Percentiles rank a stretch among this genome's conserved stretches.
Evolutionary conservation across 2,797 vertebrate species (phyloP).

Genomic region (Brachymystax lenok): DNA sequence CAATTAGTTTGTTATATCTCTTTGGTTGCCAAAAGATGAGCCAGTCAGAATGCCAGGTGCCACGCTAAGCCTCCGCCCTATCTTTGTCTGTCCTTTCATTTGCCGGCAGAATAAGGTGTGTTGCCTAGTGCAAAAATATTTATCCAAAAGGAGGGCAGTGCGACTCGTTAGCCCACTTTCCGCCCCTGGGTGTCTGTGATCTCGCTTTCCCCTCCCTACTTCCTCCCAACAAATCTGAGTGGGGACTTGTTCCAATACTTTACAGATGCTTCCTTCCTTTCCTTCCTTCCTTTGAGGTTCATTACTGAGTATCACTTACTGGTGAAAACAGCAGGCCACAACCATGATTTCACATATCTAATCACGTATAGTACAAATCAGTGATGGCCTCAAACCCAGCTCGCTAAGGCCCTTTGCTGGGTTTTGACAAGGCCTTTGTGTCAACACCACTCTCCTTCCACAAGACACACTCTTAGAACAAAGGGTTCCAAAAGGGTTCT

Average conservation of each 20-base stretch:
- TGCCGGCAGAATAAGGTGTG: neutral
- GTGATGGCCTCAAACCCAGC: neutral
- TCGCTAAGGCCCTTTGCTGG: neutral
- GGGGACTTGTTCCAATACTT: neutral
- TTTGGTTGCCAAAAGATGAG: constrained; percentile 19
- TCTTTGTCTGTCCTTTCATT: neutral
- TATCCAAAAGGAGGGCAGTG: constrained; percentile 20
- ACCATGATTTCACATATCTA: neutral
- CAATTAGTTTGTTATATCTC: neutral
- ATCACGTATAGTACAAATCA: neutral
- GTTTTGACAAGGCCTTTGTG: constrained; percentile 22
- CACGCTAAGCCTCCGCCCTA: neutral
- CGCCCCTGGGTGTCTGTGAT: constrained; percentile 36
- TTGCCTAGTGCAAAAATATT: constrained; percentile 41
- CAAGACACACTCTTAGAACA: neutral
- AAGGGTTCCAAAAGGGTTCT: neutral
- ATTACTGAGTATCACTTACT: neutral
- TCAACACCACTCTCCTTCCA: neutral
- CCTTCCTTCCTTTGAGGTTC: neutral
- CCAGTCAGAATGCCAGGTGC: neutral
- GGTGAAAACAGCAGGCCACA: neutral
- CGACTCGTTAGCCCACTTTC: constrained; percentile 26
- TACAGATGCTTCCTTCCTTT: neutral
- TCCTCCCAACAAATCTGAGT: constrained; percentile 28
- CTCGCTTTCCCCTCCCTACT: constrained; percentile 42